Evolutionary conservation across 2,797 vertebrate species (phyloP).

Genomic region (Leptodactylus fallax): DNA sequence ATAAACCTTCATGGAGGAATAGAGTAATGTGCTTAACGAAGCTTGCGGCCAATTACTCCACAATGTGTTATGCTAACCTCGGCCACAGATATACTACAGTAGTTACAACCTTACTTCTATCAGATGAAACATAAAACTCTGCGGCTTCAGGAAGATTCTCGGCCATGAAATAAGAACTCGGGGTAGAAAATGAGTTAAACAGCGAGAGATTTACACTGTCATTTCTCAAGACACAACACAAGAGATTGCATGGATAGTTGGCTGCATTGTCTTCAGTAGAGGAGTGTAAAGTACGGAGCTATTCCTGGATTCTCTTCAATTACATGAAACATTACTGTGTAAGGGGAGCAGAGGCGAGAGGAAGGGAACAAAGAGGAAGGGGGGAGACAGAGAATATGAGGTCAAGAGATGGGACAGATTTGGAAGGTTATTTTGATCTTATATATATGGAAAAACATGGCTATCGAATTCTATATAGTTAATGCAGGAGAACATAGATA

Average conservation of each 20-base stretch:
- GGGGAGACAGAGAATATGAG: neutral
- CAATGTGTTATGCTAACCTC: conserved; percentile 54
- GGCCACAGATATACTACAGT: neutral
- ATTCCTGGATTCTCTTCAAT: neutral
- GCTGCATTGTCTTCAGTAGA: neutral
- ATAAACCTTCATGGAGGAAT: conserved; percentile 51
- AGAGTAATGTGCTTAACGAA: conserved; percentile 56
- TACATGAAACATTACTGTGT: neutral
- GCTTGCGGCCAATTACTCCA: conserved; percentile 44
- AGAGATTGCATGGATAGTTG: conserved; percentile 17
- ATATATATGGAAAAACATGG: neutral
- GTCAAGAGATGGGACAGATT: neutral
- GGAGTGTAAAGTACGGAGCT: neutral
- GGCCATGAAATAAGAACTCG: conserved; percentile 21
- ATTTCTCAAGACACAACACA: conserved; percentile 21
- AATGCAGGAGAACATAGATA: neutral
- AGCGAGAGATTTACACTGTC: conserved; percentile 23
- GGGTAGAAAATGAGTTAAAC: conserved; percentile 23
- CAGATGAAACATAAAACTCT: conserved; percentile 48
- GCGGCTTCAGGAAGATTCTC: conserved; percentile 30
- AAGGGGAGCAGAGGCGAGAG: neutral
- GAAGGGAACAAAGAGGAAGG: neutral
- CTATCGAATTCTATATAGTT: neutral
- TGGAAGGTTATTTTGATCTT: neutral
- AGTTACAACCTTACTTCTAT: conserved; percentile 35